A percentile compares a stretch with the other conserved stretches of the same genome.
These are phyloP conservation scores for Trichonephila clavipes DNA, from an alignment of 1,140 invertebrate genomes.

Conservation along the genomic window DNA sequence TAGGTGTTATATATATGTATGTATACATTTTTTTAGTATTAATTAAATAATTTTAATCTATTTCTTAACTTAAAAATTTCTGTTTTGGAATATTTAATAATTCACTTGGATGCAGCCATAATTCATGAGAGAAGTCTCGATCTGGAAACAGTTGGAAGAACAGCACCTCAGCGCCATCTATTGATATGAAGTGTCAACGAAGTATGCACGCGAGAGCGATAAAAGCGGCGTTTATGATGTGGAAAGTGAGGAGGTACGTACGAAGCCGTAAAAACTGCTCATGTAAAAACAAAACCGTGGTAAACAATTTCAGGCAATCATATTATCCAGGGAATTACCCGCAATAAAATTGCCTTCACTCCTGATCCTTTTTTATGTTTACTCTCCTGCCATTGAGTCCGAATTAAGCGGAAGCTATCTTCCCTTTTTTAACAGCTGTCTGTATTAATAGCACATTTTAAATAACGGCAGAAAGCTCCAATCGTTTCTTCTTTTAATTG, in stretches of 20 bases:
- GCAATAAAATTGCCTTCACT: conserved; percentile 59
- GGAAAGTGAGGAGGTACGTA: conserved; percentile 51
- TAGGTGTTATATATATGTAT: no score
- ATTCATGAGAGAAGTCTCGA: no score
- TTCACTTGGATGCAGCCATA: no score
- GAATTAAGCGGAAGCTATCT: background rate
- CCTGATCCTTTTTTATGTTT: conserved; percentile 22
- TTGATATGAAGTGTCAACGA: conserved; percentile 7
- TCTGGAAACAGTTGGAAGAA: no score
- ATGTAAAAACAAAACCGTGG: conserved; percentile 68
- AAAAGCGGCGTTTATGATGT: conserved; percentile 71
- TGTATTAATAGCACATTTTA: background rate
- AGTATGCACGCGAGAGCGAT: conserved; percentile 38
- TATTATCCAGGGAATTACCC: conserved; percentile 46
- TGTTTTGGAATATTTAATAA: no score
- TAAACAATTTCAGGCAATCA: conserved; percentile 64
- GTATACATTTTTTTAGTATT: no score
- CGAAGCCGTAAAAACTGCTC: conserved; percentile 65
- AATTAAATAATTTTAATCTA: no score
- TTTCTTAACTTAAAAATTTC: no score
- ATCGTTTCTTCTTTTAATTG: background rate
- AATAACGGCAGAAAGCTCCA: background rate
- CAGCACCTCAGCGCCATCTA: conserved; percentile 48
- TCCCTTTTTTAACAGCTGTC: background rate
- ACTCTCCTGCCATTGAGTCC: conserved; percentile 50